These are phyloP conservation scores for Dunckerocampus dactyliophorus DNA, from an alignment of 2,113 vertebrate genomes.

Conservation along the genomic window DNA sequence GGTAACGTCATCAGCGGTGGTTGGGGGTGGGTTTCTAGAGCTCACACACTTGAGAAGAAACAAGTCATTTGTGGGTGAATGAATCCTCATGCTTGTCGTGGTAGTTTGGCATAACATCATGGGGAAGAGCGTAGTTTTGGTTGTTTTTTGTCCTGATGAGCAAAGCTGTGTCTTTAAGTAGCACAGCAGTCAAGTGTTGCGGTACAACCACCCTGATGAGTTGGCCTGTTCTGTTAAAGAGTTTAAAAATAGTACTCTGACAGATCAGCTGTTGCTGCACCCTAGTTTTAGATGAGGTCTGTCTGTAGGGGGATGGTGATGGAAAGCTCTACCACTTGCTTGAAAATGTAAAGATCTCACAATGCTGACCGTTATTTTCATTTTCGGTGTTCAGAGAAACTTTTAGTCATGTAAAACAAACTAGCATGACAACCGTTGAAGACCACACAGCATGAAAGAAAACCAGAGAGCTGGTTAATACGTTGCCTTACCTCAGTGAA, in stretches of 20 bases:
- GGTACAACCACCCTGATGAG: slow-evolving; percentile 61
- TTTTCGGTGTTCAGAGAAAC: too few relatives aligned
- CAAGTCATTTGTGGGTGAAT: too few relatives aligned
- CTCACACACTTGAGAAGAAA: too few relatives aligned
- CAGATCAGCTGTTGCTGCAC: slow-evolving; percentile 70
- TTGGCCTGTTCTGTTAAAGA: slow-evolving; percentile 60
- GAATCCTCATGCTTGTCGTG: too few relatives aligned
- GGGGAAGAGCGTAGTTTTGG: neutral
- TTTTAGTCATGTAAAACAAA: too few relatives aligned
- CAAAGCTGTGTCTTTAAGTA: neutral
- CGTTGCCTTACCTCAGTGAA: too few relatives aligned
- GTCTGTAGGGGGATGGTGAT: slow-evolving; percentile 19
- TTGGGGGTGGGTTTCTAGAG: too few relatives aligned
- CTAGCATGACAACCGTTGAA: too few relatives aligned
- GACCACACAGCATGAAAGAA: too few relatives aligned
- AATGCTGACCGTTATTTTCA: neutral
- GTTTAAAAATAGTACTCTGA: slow-evolving; percentile 73
- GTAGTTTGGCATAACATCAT: too few relatives aligned
- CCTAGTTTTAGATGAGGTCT: slow-evolving; percentile 41
- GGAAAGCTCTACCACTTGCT: slow-evolving; percentile 1
- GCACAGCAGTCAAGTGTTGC: slow-evolving; percentile 24
- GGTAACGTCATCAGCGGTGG: too few relatives aligned
- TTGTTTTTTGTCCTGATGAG: neutral
- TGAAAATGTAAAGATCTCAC: neutral
- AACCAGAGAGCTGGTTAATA: too few relatives aligned